These are phyloP conservation scores for Takifugu bimaculatus DNA, from an alignment of 2,113 vertebrate species.

Conservation along the genomic window DNA sequence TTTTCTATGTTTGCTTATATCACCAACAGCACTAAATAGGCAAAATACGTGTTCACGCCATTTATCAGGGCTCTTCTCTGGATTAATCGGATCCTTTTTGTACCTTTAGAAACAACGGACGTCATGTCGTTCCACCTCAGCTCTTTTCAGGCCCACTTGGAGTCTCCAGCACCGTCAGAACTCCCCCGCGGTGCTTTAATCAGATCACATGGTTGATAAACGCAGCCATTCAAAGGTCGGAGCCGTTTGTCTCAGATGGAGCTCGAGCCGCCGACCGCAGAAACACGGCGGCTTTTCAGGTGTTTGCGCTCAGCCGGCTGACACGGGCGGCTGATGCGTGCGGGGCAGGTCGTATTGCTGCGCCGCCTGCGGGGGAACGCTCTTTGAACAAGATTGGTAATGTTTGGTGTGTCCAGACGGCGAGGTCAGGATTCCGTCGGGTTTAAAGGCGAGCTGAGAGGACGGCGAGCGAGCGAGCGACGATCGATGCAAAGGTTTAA, in stretches of 20 bases:
- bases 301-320: not conserved
- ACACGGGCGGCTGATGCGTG: slow-evolving; percentile 17
- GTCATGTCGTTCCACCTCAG: too few species aligned
- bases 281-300: slow-evolving; percentile 31
- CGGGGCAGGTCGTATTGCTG: slow-evolving; percentile 20
- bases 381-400: slow-evolving; percentile 47
- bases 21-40: too few species aligned
- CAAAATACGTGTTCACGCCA: too few species aligned
- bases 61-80: too few species aligned
- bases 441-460: slow-evolving; percentile 13
- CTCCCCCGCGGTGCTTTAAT: slow-evolving; percentile 19
- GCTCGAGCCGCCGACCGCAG: slow-evolving; percentile 29
- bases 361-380: slow-evolving; percentile 21
- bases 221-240: slow-evolving; percentile 17
- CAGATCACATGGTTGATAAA: slow-evolving; percentile 35
- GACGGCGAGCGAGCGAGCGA: too few species aligned
- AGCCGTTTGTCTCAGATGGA: slow-evolving; percentile 50
- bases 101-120: too few species aligned
- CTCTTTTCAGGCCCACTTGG: too few species aligned
- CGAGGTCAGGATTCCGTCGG: slow-evolving; percentile 37
- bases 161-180: too few species aligned
- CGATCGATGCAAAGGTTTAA: too few species aligned
- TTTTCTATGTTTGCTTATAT: too few species aligned
- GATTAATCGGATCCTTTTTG: too few species aligned
- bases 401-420: slow-evolving; percentile 51